These are phyloP conservation scores for Scyliorhinus canicula DNA, from an alignment of 2,797 vertebrate species.

Conservation along the genomic window DNA sequence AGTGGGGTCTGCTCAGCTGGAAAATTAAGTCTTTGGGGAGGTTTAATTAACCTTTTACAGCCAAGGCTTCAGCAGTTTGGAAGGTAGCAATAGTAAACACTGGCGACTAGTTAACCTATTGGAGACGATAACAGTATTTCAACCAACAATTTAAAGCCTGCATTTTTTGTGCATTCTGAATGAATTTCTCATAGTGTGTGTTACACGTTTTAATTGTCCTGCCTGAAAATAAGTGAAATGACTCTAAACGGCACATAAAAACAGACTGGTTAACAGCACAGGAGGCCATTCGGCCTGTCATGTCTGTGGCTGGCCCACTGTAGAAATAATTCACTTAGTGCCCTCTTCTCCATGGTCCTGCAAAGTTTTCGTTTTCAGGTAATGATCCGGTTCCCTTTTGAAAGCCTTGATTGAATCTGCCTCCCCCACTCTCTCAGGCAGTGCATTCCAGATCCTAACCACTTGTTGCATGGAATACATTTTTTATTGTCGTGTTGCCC, in stretches of 20 bases:
- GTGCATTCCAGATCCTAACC: too few relatives aligned
- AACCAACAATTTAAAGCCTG: not conserved
- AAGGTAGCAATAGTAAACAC: conserved; percentile 10
- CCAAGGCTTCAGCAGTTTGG: not conserved
- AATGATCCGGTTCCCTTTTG: too few relatives aligned
- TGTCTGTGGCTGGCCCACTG: too few relatives aligned
- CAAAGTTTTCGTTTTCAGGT: too few relatives aligned
- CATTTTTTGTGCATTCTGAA: not conserved
- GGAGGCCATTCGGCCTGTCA: too few relatives aligned
- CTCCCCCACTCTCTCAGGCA: too few relatives aligned
- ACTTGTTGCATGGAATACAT: too few relatives aligned
- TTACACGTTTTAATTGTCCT: not conserved
- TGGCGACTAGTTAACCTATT: not conserved
- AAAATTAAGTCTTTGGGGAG: not conserved
- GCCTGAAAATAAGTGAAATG: not conserved
- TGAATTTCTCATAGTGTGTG: not conserved
- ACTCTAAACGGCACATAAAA: not conserved
- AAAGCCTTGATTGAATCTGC: too few relatives aligned
- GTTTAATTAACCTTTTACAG: not conserved
- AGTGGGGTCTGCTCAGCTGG: not conserved
- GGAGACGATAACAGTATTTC: not conserved
- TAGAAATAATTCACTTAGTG: too few relatives aligned
- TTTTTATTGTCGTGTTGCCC: too few relatives aligned
- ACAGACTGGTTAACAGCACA: too few relatives aligned
- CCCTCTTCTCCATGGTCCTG: too few relatives aligned